Evolutionary conservation across 2,888 invertebrate species (phyloP).

Genomic region (Strigamia maritima): DNA sequence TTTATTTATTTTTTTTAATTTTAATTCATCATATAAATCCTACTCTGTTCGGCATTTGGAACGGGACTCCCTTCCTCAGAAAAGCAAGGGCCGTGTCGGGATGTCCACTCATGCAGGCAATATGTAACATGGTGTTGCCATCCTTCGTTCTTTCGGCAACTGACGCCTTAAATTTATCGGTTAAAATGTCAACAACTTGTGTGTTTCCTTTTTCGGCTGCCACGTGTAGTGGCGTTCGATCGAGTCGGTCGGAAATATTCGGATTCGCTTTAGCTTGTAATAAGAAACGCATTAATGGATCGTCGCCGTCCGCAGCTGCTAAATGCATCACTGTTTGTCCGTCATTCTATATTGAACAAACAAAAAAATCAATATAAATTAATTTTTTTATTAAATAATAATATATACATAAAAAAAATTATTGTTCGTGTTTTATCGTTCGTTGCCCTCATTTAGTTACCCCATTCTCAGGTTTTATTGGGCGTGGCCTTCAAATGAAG

Average conservation of each 20-base stretch:
- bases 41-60: conserved; percentile 98
- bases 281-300: conserved; percentile 88
- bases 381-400: not conserved
- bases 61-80: conserved; percentile 95
- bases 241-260: conserved; percentile 90
- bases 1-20: not conserved
- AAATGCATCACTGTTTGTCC: conserved; percentile 95
- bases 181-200: conserved; percentile 86
- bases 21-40: too few species aligned
- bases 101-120: conserved; percentile 94
- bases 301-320: conserved; percentile 93
- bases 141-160: conserved; percentile 95
- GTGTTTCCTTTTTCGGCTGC: conserved; percentile 98
- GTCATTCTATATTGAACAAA: conserved; percentile 59
- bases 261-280: conserved; percentile 92
- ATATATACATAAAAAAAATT: not conserved
- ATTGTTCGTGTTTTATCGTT: not conserved
- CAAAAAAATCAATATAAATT: not conserved
- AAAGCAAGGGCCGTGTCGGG: conserved; percentile 98
- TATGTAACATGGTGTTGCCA: conserved; percentile 97
- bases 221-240: conserved; percentile 94
- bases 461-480: not conserved
- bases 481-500: not conserved
- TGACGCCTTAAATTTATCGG: conserved; percentile 96
- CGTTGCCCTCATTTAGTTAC: not conserved